These are phyloP conservation scores for Amphipoea lucens DNA, from an alignment of 2,888 invertebrate species.

Conservation along the genomic window DNA sequence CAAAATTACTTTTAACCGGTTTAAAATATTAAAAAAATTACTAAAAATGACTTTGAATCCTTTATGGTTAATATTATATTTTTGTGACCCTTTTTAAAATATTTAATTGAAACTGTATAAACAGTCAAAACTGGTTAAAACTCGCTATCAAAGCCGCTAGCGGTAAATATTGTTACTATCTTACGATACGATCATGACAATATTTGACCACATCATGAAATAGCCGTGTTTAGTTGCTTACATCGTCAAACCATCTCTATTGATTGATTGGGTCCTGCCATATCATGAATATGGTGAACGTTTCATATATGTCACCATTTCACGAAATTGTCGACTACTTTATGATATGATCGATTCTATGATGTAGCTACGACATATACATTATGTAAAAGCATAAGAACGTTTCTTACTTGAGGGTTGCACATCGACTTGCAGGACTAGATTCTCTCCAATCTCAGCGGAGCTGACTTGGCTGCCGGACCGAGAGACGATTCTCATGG, in stretches of 20 bases:
- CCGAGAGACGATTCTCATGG: conserved; percentile 97
- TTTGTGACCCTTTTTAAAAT: not conserved
- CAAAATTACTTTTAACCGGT: not conserved
- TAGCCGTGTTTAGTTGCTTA: not conserved
- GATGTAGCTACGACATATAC: not conserved
- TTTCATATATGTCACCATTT: not conserved
- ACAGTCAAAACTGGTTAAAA: not conserved
- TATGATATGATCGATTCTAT: not conserved
- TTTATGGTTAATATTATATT: not conserved
- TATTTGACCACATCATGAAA: not conserved
- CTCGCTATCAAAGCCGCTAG: not conserved
- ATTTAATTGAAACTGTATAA: not conserved
- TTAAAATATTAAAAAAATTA: not conserved
- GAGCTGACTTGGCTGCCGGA: conserved; percentile 97
- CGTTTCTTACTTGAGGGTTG: conserved; percentile 92
- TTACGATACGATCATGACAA: not conserved
- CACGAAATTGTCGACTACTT: not conserved
- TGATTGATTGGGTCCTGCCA: not conserved
- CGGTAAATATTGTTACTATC: not conserved
- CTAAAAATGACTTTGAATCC: not conserved
- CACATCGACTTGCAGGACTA: conserved; percentile 96
- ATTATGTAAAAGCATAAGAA: not conserved
- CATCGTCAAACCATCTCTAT: not conserved
- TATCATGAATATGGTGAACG: not conserved
- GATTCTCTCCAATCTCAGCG: conserved; percentile 97